Base-by-base conservation (phyloP, 2,113 vertebrate species). In the Rhabdomys dilectus region DNA sequence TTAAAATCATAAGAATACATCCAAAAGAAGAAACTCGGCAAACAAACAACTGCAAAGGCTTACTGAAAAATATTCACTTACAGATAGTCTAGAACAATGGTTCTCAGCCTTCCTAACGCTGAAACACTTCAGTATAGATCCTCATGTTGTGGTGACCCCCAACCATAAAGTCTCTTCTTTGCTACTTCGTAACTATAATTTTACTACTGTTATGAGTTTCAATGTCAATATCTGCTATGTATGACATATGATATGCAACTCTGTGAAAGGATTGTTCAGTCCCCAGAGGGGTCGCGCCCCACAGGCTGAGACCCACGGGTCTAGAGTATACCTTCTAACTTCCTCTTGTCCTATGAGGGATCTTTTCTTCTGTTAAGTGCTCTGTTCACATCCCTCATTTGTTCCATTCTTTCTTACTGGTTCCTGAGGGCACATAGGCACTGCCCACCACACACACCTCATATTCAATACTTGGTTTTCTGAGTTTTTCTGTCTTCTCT, bases 1-100 rank as follows among this genome's bases (percentile, higher is more conserved):
- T 77, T 72, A 95, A 80, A 89, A 31, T 36, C 16, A 9, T 88
- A 77, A 87, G n/a, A 82, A 93, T 42, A 70, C n/a, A 75, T 75
- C 73, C 16, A 84, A 95, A 82, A 76, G 31, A 75, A 90, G 3
- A 48, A 78, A 53, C 45, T 51, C 77, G 22, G 36, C 31, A 21
- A 76, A 93, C 75, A 88, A 88, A 64, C 42, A 19, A 5, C 0
- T 78, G n/a, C 39, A 92, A 80, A 91, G 73, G 39, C 58, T 62
- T 94, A 56, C 8, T 70, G 36, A n/a, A 66, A 92, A 89, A 95
- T 86, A 48, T 48, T n/a, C 66, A 78, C 19, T 34, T 78, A 78
- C 51, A 53, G 21, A 51, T 78, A 15, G 34, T 51, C 76, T 53
- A 53, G 13, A 19, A 7, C 76, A 78, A 6, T n/a, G 68, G 34